Conservation (phyloP, 2,888 invertebrate genomes). For the Hipparchia semele region DNA sequence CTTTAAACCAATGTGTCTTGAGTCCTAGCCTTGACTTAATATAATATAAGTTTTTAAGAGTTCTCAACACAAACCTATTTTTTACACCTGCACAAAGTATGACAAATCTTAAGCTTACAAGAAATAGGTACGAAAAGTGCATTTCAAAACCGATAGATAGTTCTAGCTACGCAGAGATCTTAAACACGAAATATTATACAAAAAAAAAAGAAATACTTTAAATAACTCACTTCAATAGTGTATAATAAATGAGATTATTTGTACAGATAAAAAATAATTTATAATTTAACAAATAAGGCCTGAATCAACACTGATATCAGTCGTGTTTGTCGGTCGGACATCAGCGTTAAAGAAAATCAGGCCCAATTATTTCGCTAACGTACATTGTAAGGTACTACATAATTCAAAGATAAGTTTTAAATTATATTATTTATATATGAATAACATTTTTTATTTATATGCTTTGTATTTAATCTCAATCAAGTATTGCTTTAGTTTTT, state of each 20-base stretch:
- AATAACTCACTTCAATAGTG: constrained; percentile 13
- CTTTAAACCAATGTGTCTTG: no score
- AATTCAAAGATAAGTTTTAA: constrained; percentile 19
- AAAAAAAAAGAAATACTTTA: constrained; percentile 25
- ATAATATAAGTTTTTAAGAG: neutral
- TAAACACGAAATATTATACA: constrained; percentile 27
- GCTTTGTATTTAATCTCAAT: constrained; percentile 26
- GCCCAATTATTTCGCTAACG: constrained; percentile 4
- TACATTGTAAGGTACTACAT: constrained; percentile 20
- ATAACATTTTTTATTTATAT: constrained; percentile 19
- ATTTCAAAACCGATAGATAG: constrained; percentile 20
- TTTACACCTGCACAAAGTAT: constrained; percentile 20
- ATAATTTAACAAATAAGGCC: constrained; percentile 20
- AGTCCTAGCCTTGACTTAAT: no score
- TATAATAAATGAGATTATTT: constrained; percentile 28
- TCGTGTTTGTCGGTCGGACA: no score
- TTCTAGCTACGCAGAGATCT: constrained; percentile 20
- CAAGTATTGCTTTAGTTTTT: constrained; percentile 31
- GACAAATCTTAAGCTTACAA: constrained; percentile 28
- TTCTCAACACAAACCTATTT: neutral
- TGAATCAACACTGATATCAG: no score
- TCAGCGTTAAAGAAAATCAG: no score
- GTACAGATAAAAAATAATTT: constrained; percentile 31
- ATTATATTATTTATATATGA: constrained; percentile 9
- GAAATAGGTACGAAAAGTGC: constrained; percentile 30